These are phyloP conservation scores for Malthinus seriepunctatus DNA, from an alignment of 2,888 invertebrate genomes.

Conservation along the genomic window DNA sequence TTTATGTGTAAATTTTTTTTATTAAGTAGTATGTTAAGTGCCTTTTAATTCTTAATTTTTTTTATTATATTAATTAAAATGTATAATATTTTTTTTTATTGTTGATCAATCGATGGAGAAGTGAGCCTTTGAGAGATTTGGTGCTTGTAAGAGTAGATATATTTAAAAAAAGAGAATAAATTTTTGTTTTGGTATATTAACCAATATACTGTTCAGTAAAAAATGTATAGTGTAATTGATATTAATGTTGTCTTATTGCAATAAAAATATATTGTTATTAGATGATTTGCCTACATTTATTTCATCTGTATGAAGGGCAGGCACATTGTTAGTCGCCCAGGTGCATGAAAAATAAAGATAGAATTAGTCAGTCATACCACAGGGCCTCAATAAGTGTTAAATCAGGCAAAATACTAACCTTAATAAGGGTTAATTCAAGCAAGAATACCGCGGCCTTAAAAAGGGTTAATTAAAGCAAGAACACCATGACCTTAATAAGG, in stretches of 20 bases:
- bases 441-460: no score
- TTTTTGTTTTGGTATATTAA: constrained; percentile 25
- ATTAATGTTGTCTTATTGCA: constrained; percentile 39
- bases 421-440: no score
- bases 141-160: constrained; percentile 33
- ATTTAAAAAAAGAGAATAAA: constrained; percentile 15
- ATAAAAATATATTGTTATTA: constrained; percentile 32
- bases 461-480: no score
- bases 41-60: constrained; percentile 42
- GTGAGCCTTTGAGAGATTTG: constrained; percentile 34
- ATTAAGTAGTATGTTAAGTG: constrained; percentile 39
- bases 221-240: constrained; percentile 35
- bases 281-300: not conserved
- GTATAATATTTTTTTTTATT: constrained; percentile 25
- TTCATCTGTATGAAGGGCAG: no score
- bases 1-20: constrained; percentile 42
- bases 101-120: constrained; percentile 26
- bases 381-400: no score
- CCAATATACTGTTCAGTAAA: constrained; percentile 32
- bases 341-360: no score
- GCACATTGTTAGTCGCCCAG: no score
- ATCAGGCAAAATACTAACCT: no score
- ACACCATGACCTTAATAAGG: no score
- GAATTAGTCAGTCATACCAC: no score
- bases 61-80: constrained; percentile 30